Evolutionary conservation across 2,113 vertebrate genomes (phyloP).

Genomic region (Perca fluviatilis): DNA sequence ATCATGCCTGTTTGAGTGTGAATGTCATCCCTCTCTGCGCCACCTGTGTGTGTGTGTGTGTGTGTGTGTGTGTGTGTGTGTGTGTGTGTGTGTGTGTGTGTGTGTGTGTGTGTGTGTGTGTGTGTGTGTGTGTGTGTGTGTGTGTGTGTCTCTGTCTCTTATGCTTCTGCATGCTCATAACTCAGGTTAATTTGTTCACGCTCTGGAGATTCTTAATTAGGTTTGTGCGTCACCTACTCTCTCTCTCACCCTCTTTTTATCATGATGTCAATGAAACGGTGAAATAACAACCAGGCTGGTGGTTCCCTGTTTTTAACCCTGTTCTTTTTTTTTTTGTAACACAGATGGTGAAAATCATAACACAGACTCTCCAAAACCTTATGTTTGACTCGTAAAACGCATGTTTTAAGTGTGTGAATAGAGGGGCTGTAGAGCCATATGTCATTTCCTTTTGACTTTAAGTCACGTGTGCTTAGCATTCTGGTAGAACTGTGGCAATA

Average conservation of each 20-base stretch:
- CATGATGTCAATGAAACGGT: conserved; percentile 66
- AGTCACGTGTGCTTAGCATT: conserved; percentile 41
- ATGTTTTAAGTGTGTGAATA: not conserved
- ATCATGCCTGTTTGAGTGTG: conserved; percentile 74
- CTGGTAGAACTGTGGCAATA: conserved; percentile 19
- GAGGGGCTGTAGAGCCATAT: not conserved
- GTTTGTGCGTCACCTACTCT: conserved; percentile 77
- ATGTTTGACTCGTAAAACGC: conserved; percentile 9
- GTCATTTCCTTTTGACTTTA: conserved; percentile 26
- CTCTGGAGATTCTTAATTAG: conserved; percentile 81
- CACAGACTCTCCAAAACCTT: conserved; percentile 16
- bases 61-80: conserved; percentile 17
- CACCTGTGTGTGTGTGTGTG: conserved; percentile 52
- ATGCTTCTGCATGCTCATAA: conserved; percentile 75
- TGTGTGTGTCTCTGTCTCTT: conserved; percentile 45
- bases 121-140: conserved; percentile 15
- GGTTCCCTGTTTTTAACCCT: conserved; percentile 46
- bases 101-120: conserved; percentile 32
- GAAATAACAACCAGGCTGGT: conserved; percentile 63
- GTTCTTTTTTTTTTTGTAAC: conserved; percentile 27
- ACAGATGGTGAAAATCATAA: conserved; percentile 38
- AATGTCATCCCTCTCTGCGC: conserved; percentile 73
- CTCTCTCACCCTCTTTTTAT: conserved; percentile 44
- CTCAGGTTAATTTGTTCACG: conserved; percentile 82
- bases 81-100: conserved; percentile 4